A percentile compares a stretch with the other conserved stretches of the same genome.
Evolutionary conservation across 2,797 vertebrate species (phyloP).

Genomic region (Thunnus albacares): DNA sequence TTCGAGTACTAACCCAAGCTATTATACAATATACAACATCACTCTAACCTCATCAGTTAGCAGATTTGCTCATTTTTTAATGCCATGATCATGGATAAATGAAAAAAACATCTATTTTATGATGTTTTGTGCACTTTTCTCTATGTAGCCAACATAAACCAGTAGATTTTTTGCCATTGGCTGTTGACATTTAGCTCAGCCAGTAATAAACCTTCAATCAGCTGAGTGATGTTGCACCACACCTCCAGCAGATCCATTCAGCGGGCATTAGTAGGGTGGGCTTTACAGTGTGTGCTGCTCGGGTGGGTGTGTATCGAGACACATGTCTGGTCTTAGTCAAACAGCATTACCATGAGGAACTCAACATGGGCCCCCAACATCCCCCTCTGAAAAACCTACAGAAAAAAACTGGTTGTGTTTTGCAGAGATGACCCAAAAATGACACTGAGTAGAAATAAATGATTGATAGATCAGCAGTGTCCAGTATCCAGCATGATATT

Average conservation of each 20-base stretch:
- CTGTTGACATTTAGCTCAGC: not conserved
- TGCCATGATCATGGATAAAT: not conserved
- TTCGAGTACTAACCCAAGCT: not conserved
- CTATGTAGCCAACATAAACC: not conserved
- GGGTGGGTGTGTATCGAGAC: not conserved
- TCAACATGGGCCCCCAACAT: slow-evolving; percentile 28
- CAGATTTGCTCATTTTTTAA: too few relatives aligned
- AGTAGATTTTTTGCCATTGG: too few relatives aligned
- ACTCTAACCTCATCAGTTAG: not conserved
- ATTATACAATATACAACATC: not conserved
- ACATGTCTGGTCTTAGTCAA: slow-evolving; percentile 34
- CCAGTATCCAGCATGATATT: not conserved
- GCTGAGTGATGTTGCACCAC: not conserved
- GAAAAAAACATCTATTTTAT: not conserved
- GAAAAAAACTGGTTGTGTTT: not conserved
- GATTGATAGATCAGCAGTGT: not conserved
- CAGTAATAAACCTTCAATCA: not conserved
- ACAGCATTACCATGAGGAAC: slow-evolving; percentile 49
- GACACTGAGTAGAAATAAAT: not conserved
- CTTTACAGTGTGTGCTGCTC: not conserved
- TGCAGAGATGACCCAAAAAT: slow-evolving; percentile 3
- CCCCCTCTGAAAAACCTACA: slow-evolving; percentile 2
- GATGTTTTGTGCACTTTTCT: too few relatives aligned
- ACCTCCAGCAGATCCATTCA: not conserved
- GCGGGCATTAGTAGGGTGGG: not conserved